Percentiles rank a stretch among this genome's conserved stretches.
Evolutionary conservation across 1,140 invertebrate species (phyloP).

Genomic region (Temnothorax longispinosus): DNA sequence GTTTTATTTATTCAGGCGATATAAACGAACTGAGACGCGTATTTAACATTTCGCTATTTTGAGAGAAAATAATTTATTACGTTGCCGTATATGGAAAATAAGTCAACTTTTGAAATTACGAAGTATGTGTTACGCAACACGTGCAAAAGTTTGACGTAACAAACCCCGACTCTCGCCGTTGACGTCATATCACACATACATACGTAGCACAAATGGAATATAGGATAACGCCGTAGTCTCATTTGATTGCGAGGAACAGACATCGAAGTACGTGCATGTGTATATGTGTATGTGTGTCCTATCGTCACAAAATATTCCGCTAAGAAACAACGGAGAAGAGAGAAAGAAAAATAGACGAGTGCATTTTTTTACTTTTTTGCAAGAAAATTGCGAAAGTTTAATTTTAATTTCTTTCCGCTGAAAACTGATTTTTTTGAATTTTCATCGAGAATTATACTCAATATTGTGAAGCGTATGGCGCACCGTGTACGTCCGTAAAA

Average conservation of each 20-base stretch:
- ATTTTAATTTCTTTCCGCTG: background rate
- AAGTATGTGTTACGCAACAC: background rate
- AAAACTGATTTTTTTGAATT: background rate
- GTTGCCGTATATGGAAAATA: background rate
- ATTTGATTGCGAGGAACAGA: background rate
- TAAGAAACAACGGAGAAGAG: background rate
- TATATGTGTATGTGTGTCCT: background rate
- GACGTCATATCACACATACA: conserved; percentile 22
- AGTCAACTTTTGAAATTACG: conserved; percentile 18
- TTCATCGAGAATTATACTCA: background rate
- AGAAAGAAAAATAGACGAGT: background rate
- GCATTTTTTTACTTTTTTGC: background rate
- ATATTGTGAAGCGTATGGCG: background rate
- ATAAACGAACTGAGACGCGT: background rate
- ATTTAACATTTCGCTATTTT: conserved; percentile 11
- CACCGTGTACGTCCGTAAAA: background rate
- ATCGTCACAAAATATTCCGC: background rate
- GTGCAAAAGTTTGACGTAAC: conserved; percentile 20
- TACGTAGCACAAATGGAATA: conserved; percentile 1
- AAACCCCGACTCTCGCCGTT: background rate
- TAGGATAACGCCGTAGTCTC: conserved; percentile 4
- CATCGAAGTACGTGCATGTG: background rate
- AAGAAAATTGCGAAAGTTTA: conserved; percentile 4
- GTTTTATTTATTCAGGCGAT: conserved; percentile 2
- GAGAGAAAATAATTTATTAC: conserved; percentile 22